Conservation (phyloP, 2,797 vertebrate species). For the Enteromius treurensis region DNA sequence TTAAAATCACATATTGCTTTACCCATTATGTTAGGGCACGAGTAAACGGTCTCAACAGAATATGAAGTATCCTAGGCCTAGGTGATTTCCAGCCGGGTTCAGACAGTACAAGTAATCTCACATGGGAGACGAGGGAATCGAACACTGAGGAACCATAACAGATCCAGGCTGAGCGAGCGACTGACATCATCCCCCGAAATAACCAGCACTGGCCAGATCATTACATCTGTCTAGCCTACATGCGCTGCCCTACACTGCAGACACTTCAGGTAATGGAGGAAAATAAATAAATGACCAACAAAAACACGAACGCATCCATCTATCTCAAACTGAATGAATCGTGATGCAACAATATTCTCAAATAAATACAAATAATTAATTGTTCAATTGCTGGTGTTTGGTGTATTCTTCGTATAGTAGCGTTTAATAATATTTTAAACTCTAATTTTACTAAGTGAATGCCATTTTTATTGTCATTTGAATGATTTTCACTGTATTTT, state of each 20-base stretch:
- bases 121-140: conserved; percentile 72
- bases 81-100: conserved; percentile 80
- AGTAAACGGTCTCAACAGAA: conserved; percentile 15
- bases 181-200: conserved; percentile 75
- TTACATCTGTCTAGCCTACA: conserved; percentile 47
- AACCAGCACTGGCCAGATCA: conserved; percentile 60
- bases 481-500: no score
- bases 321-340: background rate
- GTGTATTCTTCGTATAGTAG: no score
- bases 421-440: no score
- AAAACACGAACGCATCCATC: background rate
- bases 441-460: no score
- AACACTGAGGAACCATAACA: conserved; percentile 72
- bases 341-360: background rate
- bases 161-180: conserved; percentile 59
- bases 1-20: background rate
- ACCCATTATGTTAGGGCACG: background rate
- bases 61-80: conserved; percentile 71
- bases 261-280: background rate
- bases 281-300: background rate
- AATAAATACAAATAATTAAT: background rate
- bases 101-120: conserved; percentile 78
- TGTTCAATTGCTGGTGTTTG: background rate
- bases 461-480: no score
- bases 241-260: conserved; percentile 15